These are phyloP conservation scores for Acrocyrtus sp. DNA, from an alignment of 2,888 invertebrate species.

Conservation along the genomic window DNA sequence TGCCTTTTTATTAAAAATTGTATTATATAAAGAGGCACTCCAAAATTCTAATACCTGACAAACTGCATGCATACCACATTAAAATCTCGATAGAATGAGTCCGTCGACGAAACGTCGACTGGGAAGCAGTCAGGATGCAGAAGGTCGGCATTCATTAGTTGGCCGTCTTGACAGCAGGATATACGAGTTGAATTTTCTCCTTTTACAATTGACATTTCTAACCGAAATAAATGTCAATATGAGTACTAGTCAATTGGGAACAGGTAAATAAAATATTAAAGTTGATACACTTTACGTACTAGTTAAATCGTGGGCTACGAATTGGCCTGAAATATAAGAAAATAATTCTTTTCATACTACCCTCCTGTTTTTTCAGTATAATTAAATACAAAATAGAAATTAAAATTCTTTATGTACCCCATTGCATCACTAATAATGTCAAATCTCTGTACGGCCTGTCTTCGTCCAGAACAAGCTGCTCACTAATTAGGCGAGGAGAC, in stretches of 20 bases:
- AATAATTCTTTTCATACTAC: no score
- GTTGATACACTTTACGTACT: slow-evolving; percentile 21
- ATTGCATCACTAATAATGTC: slow-evolving; percentile 62
- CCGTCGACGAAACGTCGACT: slow-evolving; percentile 66
- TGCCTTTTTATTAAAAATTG: neutral
- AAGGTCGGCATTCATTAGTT: slow-evolving; percentile 63
- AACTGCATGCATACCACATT: slow-evolving; percentile 68
- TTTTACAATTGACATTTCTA: slow-evolving; percentile 54
- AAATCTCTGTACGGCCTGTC: slow-evolving; percentile 57
- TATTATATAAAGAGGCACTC: neutral
- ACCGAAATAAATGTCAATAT: no score
- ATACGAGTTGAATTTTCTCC: slow-evolving; percentile 64
- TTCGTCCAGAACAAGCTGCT: slow-evolving; percentile 63
- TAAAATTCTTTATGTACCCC: slow-evolving; percentile 39
- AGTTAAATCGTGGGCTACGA: slow-evolving; percentile 58
- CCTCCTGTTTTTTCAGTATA: neutral
- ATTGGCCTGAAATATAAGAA: slow-evolving; percentile 44
- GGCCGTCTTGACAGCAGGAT: slow-evolving; percentile 66
- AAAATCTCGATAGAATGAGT: slow-evolving; percentile 66
- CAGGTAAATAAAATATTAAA: no score
- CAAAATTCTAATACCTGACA: slow-evolving; percentile 63
- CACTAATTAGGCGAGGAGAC: slow-evolving; percentile 64
- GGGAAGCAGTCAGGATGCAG: slow-evolving; percentile 66
- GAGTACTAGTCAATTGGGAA: no score
- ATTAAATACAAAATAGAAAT: neutral